Evolutionary conservation across 2,797 vertebrate species (phyloP), one percentile per base, ranked within the genome.

Genomic region (Decapterus maruadsi): DNA sequence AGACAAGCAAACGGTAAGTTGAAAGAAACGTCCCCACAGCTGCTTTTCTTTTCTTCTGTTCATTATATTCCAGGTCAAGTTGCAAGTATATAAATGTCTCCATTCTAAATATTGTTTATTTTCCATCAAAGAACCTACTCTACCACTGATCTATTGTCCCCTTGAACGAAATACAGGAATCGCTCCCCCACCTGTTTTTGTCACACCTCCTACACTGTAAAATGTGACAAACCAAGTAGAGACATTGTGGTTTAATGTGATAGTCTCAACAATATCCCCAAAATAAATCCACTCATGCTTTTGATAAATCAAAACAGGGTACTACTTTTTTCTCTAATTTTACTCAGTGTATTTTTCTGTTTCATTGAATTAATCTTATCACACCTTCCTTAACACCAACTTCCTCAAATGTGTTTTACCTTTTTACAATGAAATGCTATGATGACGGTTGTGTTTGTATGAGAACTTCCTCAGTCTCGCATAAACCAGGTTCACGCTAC

Each of bases 1-100:
- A 95, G 87, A 71, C 82, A 77, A 12, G 45, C 94, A 66, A 94
- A 95, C 0, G 91, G 96, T 96, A 62, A 91, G 93, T 61, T 11
- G 14, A 8, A 20, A 8, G 45, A 69, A 56, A 31, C 16, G 34
- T 19, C 53, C 38, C 16, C 5, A 20, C 29, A 26, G 31, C 0
- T 31, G 11, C 16, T 17, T 19, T 9, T 38, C 57, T 26, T 42
- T 62, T 56, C 22, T 10, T 45, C 1, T 62, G 4, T 64, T 7
- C 8, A 29, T 29, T 19, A 8, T 55, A 66, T 54, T 63, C 1
- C 6, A 19, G 4, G 31, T 43, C 1, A 45, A 50, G 34, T 50
- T 0, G 0, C 4, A 10, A 31, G 31, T 16, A 16, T 34, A 68
- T 16, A 53, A 38, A 40, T 14, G 62, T 31, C 10, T 9, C 55